A percentile compares a stretch with the other conserved stretches of the same genome.
These are phyloP conservation scores for Lepus oiostolus DNA, from an alignment of 2,797 vertebrate genomes.

Conservation along the genomic window DNA sequence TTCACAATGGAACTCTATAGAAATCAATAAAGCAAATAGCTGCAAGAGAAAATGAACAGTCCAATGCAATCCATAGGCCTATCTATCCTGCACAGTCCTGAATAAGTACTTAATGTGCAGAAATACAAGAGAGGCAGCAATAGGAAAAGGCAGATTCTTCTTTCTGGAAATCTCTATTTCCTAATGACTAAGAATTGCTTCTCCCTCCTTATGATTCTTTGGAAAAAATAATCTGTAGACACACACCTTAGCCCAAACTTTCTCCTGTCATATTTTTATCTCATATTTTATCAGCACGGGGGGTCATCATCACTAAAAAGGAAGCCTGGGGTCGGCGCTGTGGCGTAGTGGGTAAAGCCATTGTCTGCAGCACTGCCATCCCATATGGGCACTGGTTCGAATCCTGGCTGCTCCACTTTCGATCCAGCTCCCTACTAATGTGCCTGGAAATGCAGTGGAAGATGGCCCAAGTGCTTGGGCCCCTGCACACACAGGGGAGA, in stretches of 20 bases:
- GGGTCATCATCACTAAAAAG: background rate
- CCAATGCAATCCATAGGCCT: slow-evolving; percentile 78
- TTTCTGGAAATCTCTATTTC: slow-evolving; percentile 59
- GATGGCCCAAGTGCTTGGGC: too few relatives aligned
- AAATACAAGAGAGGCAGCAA: slow-evolving; percentile 67
- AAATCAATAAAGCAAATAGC: slow-evolving; percentile 85
- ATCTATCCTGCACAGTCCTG: slow-evolving; percentile 69
- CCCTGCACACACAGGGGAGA: too few relatives aligned
- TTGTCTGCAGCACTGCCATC: too few relatives aligned
- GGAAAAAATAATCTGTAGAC: slow-evolving; percentile 2
- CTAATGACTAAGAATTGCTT: slow-evolving; percentile 46
- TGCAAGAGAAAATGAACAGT: slow-evolving; percentile 85
- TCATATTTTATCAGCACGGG: slow-evolving; percentile 5
- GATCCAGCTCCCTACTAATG: too few relatives aligned
- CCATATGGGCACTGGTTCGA: too few relatives aligned
- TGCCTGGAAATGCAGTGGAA: too few relatives aligned
- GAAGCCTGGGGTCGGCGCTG: background rate
- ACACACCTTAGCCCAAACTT: background rate
- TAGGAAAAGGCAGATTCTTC: slow-evolving; percentile 71
- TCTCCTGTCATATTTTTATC: slow-evolving; percentile 12
- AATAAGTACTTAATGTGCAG: slow-evolving; percentile 19
- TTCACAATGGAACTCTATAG: slow-evolving; percentile 20
- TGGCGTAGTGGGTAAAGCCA: too few relatives aligned
- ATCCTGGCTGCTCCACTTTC: too few relatives aligned
- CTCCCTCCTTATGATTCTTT: slow-evolving; percentile 5